These are phyloP conservation scores for Trichechus manatus DNA, from an alignment of 2,113 vertebrate genomes.

Conservation along the genomic window DNA sequence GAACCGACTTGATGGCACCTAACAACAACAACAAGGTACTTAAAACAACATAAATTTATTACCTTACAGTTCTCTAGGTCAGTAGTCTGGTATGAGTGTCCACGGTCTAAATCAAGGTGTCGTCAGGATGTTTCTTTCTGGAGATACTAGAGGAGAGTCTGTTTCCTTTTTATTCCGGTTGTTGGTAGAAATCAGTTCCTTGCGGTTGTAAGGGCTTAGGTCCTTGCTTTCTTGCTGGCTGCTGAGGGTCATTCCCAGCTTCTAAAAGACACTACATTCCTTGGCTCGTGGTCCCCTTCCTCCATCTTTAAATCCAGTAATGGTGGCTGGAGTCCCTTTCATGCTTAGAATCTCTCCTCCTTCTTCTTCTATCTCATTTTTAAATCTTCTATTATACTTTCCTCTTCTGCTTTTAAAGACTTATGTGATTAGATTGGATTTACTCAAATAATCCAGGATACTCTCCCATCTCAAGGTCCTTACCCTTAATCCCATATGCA, in stretches of 20 bases:
- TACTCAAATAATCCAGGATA: neutral
- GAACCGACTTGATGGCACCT: no score
- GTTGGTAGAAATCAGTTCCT: constrained; percentile 11
- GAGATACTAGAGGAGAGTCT: neutral
- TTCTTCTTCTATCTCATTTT: neutral
- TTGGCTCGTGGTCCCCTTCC: neutral
- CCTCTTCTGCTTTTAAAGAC: neutral
- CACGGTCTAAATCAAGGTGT: neutral
- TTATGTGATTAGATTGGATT: neutral
- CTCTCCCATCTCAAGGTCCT: neutral
- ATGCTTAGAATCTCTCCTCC: neutral
- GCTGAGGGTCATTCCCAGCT: neutral
- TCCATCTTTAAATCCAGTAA: neutral
- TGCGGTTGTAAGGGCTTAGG: neutral
- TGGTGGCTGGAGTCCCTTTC: neutral
- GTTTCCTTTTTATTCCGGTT: neutral
- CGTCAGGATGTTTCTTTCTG: neutral
- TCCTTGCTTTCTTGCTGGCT: neutral
- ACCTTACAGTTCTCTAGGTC: neutral
- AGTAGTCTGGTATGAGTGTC: neutral
- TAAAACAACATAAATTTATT: neutral
- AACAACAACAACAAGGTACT: neutral
- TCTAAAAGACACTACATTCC: neutral
- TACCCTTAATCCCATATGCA: neutral
- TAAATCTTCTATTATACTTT: neutral